Base-by-base conservation (phyloP, 2,797 vertebrate genomes). In the Lepus townsendii region DNA sequence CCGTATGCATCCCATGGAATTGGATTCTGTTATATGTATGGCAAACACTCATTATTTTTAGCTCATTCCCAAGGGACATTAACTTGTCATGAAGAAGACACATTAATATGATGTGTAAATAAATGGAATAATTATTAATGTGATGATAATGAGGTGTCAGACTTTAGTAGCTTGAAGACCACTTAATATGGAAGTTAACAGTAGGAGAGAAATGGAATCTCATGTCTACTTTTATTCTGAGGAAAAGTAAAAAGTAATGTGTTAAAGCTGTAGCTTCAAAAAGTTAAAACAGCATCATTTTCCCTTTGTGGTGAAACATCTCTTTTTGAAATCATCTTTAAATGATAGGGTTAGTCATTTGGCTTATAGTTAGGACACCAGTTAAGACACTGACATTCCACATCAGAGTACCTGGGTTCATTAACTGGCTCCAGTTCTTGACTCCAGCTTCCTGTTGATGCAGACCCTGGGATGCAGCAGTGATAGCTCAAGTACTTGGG, bases 41-140 rank as follows among this genome's bases (percentile, higher is more conserved):
- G 57, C 76, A 91, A 93, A 94, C 50, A 84, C 35, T 89, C 35
- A 78, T 79, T 95, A 92, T 96, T 96, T 95, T 90, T 83, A 88
- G 73, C 24, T 83, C 57, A 86, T 96, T 92, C 71, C n/a, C 60
- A 16, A 90, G 71, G 60, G 22, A 32, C n/a, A 83, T 93, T 95
- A 90, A 79, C 54, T 93, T 86, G 93, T 7, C 83, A 83, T 50
- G 27, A 79, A 94, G 42, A 94, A 13, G 42, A 9, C 1, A 90
- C 27, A 80, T 88, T 96, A 88, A 93, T 90, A 57, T 63, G 20
- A 62, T 93, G 38, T 72, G 30, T 76, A 90, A 95, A 78, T 79
- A 83, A 93, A 42, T 88, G 65, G 30, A 19, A 83, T 32, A 52
- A 26, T 80, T 94, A 91, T 92, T 78, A 94, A 95, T 83, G 42